Conservation (phyloP, 1,140 invertebrate genomes). For the Magallana gigas region DNA sequence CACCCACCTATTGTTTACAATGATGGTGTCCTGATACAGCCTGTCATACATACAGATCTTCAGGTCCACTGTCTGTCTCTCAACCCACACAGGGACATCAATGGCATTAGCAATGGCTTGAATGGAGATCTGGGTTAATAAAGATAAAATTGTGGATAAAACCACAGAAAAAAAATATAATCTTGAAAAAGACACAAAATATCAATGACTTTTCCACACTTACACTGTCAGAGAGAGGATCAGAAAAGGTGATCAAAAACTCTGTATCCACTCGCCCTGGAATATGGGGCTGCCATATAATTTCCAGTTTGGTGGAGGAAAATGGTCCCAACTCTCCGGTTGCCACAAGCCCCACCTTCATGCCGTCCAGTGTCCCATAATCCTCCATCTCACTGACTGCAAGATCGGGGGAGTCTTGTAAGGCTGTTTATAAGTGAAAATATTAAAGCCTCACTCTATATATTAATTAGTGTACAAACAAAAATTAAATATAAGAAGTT, state of each 20-base stretch:
- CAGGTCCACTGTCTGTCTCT: constrained; percentile 76
- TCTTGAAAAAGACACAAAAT: background rate
- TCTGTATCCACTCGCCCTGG: constrained; percentile 75
- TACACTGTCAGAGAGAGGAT: constrained; percentile 75
- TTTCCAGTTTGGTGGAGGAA: constrained; percentile 76
- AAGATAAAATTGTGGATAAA: background rate
- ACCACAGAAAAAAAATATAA: background rate
- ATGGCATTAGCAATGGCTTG: constrained; percentile 74
- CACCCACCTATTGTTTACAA: constrained; percentile 77
- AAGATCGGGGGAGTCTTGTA: constrained; percentile 63
- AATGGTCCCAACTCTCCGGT: constrained; percentile 75
- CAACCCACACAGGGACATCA: constrained; percentile 79
- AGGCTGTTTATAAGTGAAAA: constrained; percentile 16
- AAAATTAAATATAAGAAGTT: too few species aligned
- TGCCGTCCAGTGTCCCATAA: constrained; percentile 74
- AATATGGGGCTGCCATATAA: constrained; percentile 77
- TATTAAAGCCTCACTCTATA: too few species aligned
- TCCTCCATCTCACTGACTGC: constrained; percentile 73
- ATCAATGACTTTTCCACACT: constrained; percentile 49
- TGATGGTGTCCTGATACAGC: constrained; percentile 79
- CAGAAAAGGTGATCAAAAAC: constrained; percentile 74
- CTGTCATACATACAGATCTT: constrained; percentile 79
- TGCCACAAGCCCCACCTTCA: constrained; percentile 70
- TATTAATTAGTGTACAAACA: too few species aligned
- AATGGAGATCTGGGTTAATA: constrained; percentile 71